A percentile compares a stretch with the other conserved stretches of the same genome.
Conservation (phyloP, 1,140 invertebrate species). For the Drosophila erecta region DNA sequence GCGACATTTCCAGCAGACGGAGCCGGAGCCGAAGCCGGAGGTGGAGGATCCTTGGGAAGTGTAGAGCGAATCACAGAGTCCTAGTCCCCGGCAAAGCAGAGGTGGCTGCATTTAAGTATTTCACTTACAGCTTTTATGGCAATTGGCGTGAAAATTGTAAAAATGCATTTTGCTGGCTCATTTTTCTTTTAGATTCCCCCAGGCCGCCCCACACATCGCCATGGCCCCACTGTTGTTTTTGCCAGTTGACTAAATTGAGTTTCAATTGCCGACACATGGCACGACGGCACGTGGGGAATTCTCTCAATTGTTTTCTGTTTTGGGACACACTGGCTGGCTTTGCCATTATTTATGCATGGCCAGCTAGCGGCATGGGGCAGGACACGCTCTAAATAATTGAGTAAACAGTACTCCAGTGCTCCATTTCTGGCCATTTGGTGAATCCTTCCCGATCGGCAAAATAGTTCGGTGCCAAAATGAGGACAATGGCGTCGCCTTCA, state of each 20-base stretch:
- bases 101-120: slow-evolving; percentile 74
- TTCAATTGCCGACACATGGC: slow-evolving; percentile 79
- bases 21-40: background rate
- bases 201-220: too few relatives aligned
- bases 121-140: slow-evolving; percentile 81
- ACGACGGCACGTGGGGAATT: slow-evolving; percentile 71
- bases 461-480: slow-evolving; percentile 17
- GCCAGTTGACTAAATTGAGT: slow-evolving; percentile 80
- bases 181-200: slow-evolving; percentile 27
- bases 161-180: slow-evolving; percentile 69
- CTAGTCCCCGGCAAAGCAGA: slow-evolving; percentile 18
- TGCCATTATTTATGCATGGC: slow-evolving; percentile 68
- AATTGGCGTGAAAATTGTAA: slow-evolving; percentile 82
- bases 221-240: slow-evolving; percentile 2
- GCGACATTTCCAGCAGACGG: background rate
- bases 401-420: slow-evolving; percentile 26
- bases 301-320: slow-evolving; percentile 70
- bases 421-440: slow-evolving; percentile 28
- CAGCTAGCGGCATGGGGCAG: slow-evolving; percentile 42
- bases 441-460: slow-evolving; percentile 8
- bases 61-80: slow-evolving; percentile 42
- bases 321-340: slow-evolving; percentile 46
- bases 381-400: slow-evolving; percentile 70
- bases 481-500: slow-evolving; percentile 36
- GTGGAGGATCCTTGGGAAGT: background rate